phyloP scores from a whole-genome alignment of 2,888 invertebrate genomes.

The Polia nebulosa region DNA sequence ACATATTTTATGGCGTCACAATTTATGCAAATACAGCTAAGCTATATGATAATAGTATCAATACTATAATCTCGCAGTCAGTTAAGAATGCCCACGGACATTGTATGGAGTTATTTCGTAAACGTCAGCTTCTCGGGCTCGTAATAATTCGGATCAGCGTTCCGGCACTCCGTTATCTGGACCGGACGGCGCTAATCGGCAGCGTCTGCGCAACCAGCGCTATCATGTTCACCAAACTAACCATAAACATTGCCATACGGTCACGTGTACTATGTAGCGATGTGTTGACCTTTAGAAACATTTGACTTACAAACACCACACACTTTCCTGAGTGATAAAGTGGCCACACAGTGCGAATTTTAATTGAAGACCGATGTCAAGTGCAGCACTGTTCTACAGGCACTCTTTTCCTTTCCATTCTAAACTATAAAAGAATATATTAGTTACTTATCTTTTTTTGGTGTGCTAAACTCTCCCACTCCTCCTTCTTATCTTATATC shows the following conservation, averaged over 20 bases:
- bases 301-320: slow-evolving; percentile 9
- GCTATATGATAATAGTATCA: slow-evolving; percentile 50
- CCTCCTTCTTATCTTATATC: too few species aligned
- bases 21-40: slow-evolving; percentile 51
- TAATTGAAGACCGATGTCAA: slow-evolving; percentile 4
- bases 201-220: slow-evolving; percentile 82
- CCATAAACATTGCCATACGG: slow-evolving; percentile 71
- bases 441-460: too few species aligned
- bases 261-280: slow-evolving; percentile 33
- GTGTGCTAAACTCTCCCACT: too few species aligned
- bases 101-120: slow-evolving; percentile 68
- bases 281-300: slow-evolving; percentile 36
- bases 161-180: slow-evolving; percentile 85
- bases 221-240: slow-evolving; percentile 80
- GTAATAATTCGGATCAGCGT: slow-evolving; percentile 86
- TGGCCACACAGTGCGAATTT: not conserved
- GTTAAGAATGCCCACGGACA: slow-evolving; percentile 55
- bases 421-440: not conserved
- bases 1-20: slow-evolving; percentile 33
- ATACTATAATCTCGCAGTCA: slow-evolving; percentile 38
- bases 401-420: slow-evolving; percentile 1
- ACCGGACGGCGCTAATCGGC: slow-evolving; percentile 87
- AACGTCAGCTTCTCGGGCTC: slow-evolving; percentile 72
- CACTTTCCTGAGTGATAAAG: slow-evolving; percentile 7
- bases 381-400: not conserved